These are phyloP conservation scores for Chiridota heheva DNA, from an alignment of 35 echinoderm and acorn worm species.

Conservation along the genomic window DNA sequence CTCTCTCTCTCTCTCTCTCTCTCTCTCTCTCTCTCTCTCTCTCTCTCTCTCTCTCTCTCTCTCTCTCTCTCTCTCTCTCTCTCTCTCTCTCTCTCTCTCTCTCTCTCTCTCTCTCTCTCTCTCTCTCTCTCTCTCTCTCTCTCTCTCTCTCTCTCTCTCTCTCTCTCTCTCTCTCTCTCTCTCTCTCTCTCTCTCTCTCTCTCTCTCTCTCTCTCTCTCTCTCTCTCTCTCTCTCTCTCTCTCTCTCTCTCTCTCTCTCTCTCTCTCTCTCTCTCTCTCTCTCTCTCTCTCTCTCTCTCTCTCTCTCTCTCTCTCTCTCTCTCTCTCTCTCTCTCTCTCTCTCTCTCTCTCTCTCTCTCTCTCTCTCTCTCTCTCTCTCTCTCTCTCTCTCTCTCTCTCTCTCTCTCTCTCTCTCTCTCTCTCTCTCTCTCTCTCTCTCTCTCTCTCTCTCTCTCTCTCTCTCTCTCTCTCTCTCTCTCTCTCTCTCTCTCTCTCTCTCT, in stretches of 20 bases:
- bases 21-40: conserved; percentile 4
- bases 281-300: conserved; percentile 4
- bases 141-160: conserved; percentile 4
- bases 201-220: conserved; percentile 4
- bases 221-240: conserved; percentile 4
- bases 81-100: conserved; percentile 4
- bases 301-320: conserved; percentile 4
- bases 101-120: conserved; percentile 4
- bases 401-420: conserved; percentile 4
- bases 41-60: conserved; percentile 4
- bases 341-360: conserved; percentile 4
- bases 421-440: conserved; percentile 4
- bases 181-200: conserved; percentile 4
- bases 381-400: conserved; percentile 4
- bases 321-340: conserved; percentile 4
- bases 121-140: conserved; percentile 4
- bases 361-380: conserved; percentile 4
- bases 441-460: conserved; percentile 4
- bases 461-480: conserved; percentile 4
- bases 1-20: conserved; percentile 4
- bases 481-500: not conserved
- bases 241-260: conserved; percentile 4
- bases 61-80: conserved; percentile 4
- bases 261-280: conserved; percentile 4
- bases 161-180: conserved; percentile 4